Conservation (phyloP, 2,797 vertebrate genomes). For the Oryzias sinensis region DNA sequence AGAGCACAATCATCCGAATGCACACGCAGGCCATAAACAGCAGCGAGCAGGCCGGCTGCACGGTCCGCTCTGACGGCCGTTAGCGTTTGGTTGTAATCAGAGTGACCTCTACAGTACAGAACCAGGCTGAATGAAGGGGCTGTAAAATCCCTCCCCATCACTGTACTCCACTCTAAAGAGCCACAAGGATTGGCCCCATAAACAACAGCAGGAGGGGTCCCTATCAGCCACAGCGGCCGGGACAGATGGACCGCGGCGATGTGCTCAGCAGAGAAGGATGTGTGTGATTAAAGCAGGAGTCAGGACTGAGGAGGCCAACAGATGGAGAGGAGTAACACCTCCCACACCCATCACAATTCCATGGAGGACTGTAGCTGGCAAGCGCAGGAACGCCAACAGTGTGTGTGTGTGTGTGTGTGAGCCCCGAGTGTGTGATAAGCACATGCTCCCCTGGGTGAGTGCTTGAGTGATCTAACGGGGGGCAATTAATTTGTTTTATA, state of each 20-base stretch:
- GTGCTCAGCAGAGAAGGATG: conserved; percentile 43
- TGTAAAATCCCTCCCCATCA: conserved; percentile 50
- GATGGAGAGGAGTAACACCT: conserved; percentile 66
- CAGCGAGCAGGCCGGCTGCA: conserved; percentile 43
- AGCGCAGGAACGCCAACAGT: conserved; percentile 67
- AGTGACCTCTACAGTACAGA: conserved; percentile 66
- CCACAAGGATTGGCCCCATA: conserved; percentile 54
- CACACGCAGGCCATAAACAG: conserved; percentile 53
- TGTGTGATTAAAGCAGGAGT: conserved; percentile 56
- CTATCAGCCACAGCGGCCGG: conserved; percentile 44
- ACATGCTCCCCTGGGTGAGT: conserved; percentile 76
- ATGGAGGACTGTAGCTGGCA: conserved; percentile 59
- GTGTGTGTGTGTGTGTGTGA: conserved; percentile 68
- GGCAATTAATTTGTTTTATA: conserved; percentile 82
- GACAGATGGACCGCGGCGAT: conserved; percentile 67
- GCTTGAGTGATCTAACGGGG: conserved; percentile 77
- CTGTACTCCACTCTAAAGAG: conserved; percentile 43
- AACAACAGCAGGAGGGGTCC: conserved; percentile 51
- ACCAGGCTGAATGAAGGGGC: conserved; percentile 42
- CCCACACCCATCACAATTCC: conserved; percentile 38
- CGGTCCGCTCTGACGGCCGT: conserved; percentile 36
- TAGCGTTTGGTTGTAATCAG: conserved; percentile 40
- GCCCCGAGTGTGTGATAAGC: conserved; percentile 70
- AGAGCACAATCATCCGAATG: conserved; percentile 10
- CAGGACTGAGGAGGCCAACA: conserved; percentile 61